Conservation (phyloP, 2,113 vertebrate species). For the Triplophysa siluroides region DNA sequence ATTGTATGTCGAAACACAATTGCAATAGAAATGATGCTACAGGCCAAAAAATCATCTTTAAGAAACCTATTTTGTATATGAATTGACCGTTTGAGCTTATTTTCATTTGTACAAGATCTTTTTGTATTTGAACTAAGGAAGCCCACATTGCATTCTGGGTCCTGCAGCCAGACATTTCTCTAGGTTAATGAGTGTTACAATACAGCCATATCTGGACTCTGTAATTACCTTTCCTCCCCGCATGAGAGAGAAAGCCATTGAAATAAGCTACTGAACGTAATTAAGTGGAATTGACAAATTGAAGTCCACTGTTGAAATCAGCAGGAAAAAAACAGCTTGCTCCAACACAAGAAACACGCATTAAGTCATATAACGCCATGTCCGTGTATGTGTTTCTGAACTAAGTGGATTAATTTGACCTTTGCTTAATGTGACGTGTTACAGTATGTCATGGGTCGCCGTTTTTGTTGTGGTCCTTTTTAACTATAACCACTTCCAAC, state of each 20-base stretch:
- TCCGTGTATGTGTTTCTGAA: background rate
- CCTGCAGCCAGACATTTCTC: background rate
- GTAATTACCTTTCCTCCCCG: slow-evolving; percentile 25
- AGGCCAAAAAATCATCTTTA: too few species aligned
- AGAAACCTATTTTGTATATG: too few species aligned
- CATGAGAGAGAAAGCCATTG: slow-evolving; percentile 4
- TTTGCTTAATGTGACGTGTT: slow-evolving; percentile 27
- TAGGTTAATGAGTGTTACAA: slow-evolving; percentile 5
- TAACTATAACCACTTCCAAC: background rate
- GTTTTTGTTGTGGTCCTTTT: background rate
- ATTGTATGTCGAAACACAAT: too few species aligned
- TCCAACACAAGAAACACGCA: background rate
- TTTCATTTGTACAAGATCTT: too few species aligned
- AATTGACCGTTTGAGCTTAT: too few species aligned
- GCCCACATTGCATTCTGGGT: background rate
- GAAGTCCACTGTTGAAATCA: slow-evolving; percentile 5
- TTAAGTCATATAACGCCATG: background rate
- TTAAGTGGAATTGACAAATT: slow-evolving; percentile 26
- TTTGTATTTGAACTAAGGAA: background rate
- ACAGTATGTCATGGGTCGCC: slow-evolving; percentile 23
- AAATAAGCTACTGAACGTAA: slow-evolving; percentile 28
- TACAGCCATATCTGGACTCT: slow-evolving; percentile 28
- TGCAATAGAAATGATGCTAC: too few species aligned
- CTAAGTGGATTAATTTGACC: slow-evolving; percentile 17
- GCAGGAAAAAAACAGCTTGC: slow-evolving; percentile 12